phyloP scores from a whole-genome alignment of 2,113 vertebrate species.

The Hyperoodon ampullatus region DNA sequence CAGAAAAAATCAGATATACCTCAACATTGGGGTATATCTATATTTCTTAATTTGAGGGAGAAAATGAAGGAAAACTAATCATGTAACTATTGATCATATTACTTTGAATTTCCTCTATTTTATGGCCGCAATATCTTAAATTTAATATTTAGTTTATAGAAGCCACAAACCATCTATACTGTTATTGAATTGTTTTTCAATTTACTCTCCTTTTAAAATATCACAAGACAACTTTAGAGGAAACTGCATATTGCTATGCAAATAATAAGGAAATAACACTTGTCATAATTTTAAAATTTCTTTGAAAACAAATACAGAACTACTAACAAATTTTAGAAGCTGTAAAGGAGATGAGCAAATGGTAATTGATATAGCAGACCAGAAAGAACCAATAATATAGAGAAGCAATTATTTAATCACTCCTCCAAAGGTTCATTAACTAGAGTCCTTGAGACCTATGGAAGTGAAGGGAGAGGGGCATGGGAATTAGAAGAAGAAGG shows the following conservation, averaged over 20 bases:
- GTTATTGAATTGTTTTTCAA: not conserved
- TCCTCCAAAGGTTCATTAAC: not conserved
- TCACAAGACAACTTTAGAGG: not conserved
- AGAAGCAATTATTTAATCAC: not conserved
- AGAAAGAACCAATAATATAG: not conserved
- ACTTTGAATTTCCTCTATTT: constrained; percentile 54
- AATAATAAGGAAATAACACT: constrained; percentile 6
- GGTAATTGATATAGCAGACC: not conserved
- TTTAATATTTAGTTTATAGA: constrained; percentile 53
- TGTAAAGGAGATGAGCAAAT: not conserved
- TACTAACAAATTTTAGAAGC: not conserved
- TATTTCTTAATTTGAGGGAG: not conserved
- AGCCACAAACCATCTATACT: not conserved
- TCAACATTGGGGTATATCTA: not conserved
- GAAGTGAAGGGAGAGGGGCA: not conserved
- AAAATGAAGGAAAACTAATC: constrained; percentile 46
- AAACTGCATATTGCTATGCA: not conserved
- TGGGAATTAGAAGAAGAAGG: not conserved
- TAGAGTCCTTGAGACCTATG: not conserved
- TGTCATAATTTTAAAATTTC: not conserved
- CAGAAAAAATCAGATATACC: not conserved
- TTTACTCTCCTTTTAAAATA: not conserved
- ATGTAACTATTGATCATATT: not conserved
- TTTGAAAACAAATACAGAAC: constrained; percentile 16
- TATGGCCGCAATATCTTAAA: constrained; percentile 1